These are phyloP conservation scores for Sebastiscus tertius DNA, from an alignment of 2,797 vertebrate species.

Conservation along the genomic window DNA sequence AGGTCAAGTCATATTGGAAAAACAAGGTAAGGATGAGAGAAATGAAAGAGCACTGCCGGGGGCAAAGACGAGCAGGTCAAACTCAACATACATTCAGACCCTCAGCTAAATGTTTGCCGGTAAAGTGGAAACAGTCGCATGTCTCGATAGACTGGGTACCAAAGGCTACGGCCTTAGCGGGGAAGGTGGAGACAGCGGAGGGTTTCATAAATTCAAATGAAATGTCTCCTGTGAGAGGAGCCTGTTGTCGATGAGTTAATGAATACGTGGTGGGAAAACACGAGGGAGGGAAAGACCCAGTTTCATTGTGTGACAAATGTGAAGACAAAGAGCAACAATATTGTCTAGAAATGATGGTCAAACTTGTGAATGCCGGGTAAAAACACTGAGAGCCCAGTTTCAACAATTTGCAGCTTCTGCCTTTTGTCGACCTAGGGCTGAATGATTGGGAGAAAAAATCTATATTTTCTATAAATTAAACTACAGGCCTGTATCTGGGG, in stretches of 20 bases:
- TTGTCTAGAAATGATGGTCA: slow-evolving; percentile 1
- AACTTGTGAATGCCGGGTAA: not conserved
- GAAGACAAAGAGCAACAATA: slow-evolving; percentile 1
- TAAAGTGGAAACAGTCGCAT: slow-evolving; percentile 31
- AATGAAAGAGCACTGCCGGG: slow-evolving; percentile 44
- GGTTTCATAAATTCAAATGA: slow-evolving; percentile 16
- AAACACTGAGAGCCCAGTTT: not conserved
- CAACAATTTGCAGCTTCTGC: not conserved
- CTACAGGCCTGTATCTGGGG: not conserved
- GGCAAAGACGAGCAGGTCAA: slow-evolving; percentile 52
- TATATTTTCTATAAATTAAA: not conserved
- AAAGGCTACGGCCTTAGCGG: not conserved
- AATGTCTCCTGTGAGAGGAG: slow-evolving; percentile 21
- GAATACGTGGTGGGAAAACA: slow-evolving; percentile 9
- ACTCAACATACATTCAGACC: slow-evolving; percentile 41
- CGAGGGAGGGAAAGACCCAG: slow-evolving; percentile 18
- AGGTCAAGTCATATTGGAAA: slow-evolving; percentile 74
- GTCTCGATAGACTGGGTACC: not conserved
- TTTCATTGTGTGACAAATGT: slow-evolving; percentile 25
- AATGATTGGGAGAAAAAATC: not conserved
- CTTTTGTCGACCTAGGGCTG: not conserved
- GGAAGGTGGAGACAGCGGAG: slow-evolving; percentile 3
- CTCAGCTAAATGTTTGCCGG: slow-evolving; percentile 28
- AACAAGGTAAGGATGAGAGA: slow-evolving; percentile 44
- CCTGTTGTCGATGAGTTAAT: slow-evolving; percentile 40